Evolutionary conservation across 2,888 invertebrate species (phyloP), one percentile per base, ranked within the genome.

Genomic region (Amitus sp.): DNA sequence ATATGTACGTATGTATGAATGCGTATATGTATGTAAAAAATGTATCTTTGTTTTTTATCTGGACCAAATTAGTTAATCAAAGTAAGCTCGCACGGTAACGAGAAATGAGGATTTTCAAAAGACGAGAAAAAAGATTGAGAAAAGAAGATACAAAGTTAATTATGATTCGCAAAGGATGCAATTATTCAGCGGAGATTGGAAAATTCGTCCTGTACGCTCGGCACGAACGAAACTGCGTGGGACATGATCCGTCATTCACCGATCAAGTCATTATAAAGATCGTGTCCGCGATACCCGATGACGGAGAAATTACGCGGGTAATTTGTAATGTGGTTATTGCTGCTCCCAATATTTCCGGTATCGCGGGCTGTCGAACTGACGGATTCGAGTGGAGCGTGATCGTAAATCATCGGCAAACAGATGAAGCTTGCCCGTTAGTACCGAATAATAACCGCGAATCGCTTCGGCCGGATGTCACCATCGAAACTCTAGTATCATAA

Each of bases 221-320:
- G 53, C 52, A 61, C 65, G 59, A 59, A 52, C 39, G 28, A 48
- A 34, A 55, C 54, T 53, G 65, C 49, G 57, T 56, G 39, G 60
- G 52, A 65, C 52, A 40, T 54, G 55, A 58, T 62, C 53, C 59
- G 56, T 63, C 65, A 66, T 62, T 52, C 62, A 23, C 23, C 43
- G 47, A 47, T 46, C 54, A 19, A 53, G 51, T 50, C 52, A 64
- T 67, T 66, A 65, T 61, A 59, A 67, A 65, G 66, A 66, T 66
- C 66, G 57, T 50, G 66, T 51, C 50, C 55, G 48, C 40, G 67
- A 65, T 66, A 64, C 19, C 43, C 63, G 58, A 58, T 54, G 66
- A 61, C 58, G 45, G 60, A 43, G 48, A 72, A 70, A 71, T 73
- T 73, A 68, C 65, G 50, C 52, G 49, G 60, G 62, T 70, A 71